These are phyloP conservation scores for Dasypogon diadema DNA, from an alignment of 2,888 invertebrate genomes.

Conservation along the genomic window DNA sequence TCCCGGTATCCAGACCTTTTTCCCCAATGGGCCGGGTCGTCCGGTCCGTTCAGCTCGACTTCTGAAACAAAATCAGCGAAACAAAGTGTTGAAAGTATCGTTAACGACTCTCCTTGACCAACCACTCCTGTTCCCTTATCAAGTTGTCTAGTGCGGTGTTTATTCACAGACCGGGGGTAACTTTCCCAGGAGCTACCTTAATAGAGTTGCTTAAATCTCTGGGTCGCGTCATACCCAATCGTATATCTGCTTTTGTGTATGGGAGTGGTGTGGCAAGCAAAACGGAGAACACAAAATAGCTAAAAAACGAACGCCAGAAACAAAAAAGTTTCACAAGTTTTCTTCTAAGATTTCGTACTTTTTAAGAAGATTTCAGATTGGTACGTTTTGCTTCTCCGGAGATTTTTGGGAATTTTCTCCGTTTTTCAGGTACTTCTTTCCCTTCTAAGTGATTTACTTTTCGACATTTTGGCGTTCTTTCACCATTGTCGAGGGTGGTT, in stretches of 20 bases:
- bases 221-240: neutral
- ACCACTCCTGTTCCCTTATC: slow-evolving; percentile 4
- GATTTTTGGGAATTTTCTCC: neutral
- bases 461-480: neutral
- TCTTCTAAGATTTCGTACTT: neutral
- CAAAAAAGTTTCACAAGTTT: slow-evolving; percentile 3
- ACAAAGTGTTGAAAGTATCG: slow-evolving; percentile 16
- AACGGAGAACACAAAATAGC: neutral
- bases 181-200: neutral
- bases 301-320: neutral
- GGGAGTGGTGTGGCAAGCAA: too few species aligned
- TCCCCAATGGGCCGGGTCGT: neutral
- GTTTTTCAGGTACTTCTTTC: neutral
- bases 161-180: neutral
- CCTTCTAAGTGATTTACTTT: neutral
- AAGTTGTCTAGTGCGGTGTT: neutral
- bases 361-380: slow-evolving; percentile 1
- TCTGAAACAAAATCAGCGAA: slow-evolving; percentile 1
- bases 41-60: too few species aligned
- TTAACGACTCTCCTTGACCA: slow-evolving; percentile 8
- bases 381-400: neutral
- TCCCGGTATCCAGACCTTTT: too few species aligned
- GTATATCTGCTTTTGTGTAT: neutral
- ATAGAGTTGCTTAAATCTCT: neutral
- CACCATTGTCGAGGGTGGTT: neutral